A percentile compares a stretch with the other conserved stretches of the same genome.
These are phyloP conservation scores for Streblospio benedicti DNA, from an alignment of 1,140 invertebrate species.

Conservation along the genomic window DNA sequence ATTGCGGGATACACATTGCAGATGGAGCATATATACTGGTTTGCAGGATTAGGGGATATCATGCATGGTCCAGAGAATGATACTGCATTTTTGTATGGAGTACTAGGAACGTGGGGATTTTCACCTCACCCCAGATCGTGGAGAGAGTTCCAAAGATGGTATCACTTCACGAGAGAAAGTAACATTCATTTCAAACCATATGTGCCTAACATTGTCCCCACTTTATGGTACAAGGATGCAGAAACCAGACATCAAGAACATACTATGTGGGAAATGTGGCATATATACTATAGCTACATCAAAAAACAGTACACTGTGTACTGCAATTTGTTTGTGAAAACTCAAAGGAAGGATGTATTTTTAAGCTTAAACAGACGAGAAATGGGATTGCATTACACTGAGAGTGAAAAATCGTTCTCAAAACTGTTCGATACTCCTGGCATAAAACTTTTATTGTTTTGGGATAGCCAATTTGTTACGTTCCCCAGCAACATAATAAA, in stretches of 20 bases:
- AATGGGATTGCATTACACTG: not conserved
- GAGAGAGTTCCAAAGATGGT: constrained; percentile 28
- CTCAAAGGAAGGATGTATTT: not conserved
- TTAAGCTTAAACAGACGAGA: not conserved
- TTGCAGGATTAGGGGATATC: no score
- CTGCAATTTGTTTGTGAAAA: not conserved
- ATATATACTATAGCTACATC: constrained; percentile 27
- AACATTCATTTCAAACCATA: constrained; percentile 6
- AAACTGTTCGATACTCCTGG: not conserved
- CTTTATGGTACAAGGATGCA: constrained; percentile 3
- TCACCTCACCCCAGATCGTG: constrained; percentile 27
- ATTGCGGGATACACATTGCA: constrained; percentile 19
- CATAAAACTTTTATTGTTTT: not conserved
- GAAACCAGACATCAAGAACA: not conserved
- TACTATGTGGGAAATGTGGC: constrained; percentile 34
- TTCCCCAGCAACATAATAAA: not conserved
- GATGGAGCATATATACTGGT: no score
- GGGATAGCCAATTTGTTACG: not conserved
- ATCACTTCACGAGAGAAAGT: not conserved
- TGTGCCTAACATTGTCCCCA: not conserved
- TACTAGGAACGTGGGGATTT: constrained; percentile 29
- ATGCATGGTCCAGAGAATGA: not conserved
- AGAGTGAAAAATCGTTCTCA: no score
- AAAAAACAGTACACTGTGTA: constrained; percentile 14
- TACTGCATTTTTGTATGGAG: constrained; percentile 13